These are phyloP conservation scores for Suncus etruscus DNA, from an alignment of 2,113 vertebrate species.

Conservation along the genomic window DNA sequence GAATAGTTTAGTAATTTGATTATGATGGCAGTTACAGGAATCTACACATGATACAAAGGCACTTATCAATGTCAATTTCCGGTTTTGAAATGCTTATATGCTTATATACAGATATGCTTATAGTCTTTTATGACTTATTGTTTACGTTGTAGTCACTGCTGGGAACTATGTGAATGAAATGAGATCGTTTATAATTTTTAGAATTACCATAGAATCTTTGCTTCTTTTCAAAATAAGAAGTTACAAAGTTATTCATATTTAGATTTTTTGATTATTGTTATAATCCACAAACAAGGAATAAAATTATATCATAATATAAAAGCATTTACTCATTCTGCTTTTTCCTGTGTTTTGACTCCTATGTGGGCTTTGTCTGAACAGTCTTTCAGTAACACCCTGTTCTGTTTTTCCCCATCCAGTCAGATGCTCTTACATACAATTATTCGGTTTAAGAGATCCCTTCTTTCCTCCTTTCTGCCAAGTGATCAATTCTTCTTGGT, in stretches of 20 bases:
- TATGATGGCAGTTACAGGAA: slow-evolving; percentile 4
- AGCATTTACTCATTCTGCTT: not conserved
- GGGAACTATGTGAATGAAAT: not conserved
- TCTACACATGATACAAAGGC: not conserved
- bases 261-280: not conserved
- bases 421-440: not conserved
- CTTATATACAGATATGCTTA: not conserved
- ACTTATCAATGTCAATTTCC: not conserved
- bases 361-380: not conserved
- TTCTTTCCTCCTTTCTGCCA: not conserved
- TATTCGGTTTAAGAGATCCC: not conserved
- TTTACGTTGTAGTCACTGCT: not conserved
- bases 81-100: slow-evolving; percentile 49
- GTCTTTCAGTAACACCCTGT: not conserved
- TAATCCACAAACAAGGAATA: not conserved
- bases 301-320: not conserved
- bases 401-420: not conserved
- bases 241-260: slow-evolving; percentile 10
- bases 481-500: not conserved
- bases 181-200: slow-evolving; percentile 31
- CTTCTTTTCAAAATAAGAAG: slow-evolving; percentile 34
- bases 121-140: not conserved
- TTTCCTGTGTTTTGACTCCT: not conserved
- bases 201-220: slow-evolving; percentile 27
- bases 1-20: slow-evolving; percentile 38